Evolutionary conservation across 2,888 invertebrate species (phyloP).

Genomic region (Leucoma salicis): DNA sequence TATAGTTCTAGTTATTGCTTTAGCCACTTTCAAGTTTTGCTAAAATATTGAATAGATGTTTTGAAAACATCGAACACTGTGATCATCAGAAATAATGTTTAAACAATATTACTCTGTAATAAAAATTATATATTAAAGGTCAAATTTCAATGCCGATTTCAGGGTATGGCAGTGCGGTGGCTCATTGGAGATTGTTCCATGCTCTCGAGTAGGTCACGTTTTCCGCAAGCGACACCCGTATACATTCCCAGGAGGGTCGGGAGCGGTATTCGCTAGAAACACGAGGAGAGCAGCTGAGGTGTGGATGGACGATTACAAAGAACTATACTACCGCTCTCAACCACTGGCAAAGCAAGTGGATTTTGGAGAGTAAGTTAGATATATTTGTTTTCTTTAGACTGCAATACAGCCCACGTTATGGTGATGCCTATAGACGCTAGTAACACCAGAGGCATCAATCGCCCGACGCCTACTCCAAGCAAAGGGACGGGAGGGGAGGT

Average conservation of each 20-base stretch:
- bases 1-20: too few relatives aligned
- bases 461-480: too few relatives aligned
- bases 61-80: too few relatives aligned
- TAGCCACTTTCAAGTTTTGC: too few relatives aligned
- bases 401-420: too few relatives aligned
- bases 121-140: too few relatives aligned
- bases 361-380: conserved; percentile 90
- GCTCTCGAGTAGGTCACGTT: conserved; percentile 96
- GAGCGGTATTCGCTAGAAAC: conserved; percentile 97
- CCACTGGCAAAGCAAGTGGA: conserved; percentile 94
- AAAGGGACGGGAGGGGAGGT: too few relatives aligned
- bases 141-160: conserved; percentile 23
- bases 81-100: too few relatives aligned
- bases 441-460: too few relatives aligned
- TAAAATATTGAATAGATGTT: too few relatives aligned
- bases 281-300: conserved; percentile 98
- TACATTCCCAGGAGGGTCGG: conserved; percentile 98
- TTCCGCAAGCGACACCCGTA: conserved; percentile 99
- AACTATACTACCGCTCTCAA: conserved; percentile 96
- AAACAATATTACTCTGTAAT: too few relatives aligned
- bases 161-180: conserved; percentile 99
- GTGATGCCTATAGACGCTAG: too few relatives aligned
- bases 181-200: conserved; percentile 97
- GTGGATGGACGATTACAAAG: conserved; percentile 99
- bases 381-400: background rate